Conservation (phyloP, 1,140 invertebrate species). For the Drosophila sp. region DNA sequence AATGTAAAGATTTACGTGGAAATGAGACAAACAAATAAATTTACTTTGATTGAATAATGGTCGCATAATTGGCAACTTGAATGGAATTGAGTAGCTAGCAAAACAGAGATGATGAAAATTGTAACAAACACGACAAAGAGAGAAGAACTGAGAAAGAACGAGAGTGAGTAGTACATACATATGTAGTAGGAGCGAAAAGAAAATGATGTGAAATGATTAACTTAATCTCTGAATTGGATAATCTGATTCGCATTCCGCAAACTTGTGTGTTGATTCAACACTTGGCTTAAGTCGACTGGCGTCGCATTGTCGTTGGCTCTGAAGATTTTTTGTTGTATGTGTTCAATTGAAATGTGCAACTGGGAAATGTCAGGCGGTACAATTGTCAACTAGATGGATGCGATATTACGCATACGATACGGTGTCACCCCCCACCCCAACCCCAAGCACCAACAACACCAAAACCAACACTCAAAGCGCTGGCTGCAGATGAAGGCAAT, state of each 20-base stretch:
- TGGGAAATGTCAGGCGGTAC: slow-evolving; percentile 73
- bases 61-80: slow-evolving; percentile 82
- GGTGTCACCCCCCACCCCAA: slow-evolving; percentile 36
- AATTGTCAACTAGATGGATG: slow-evolving; percentile 80
- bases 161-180: slow-evolving; percentile 4
- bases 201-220: slow-evolving; percentile 46
- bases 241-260: slow-evolving; percentile 68
- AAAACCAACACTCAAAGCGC: neutral
- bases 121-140: slow-evolving; percentile 39
- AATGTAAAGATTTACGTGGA: slow-evolving; percentile 65
- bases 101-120: slow-evolving; percentile 73
- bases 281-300: slow-evolving; percentile 34
- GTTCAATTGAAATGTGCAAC: slow-evolving; percentile 83
- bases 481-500: slow-evolving; percentile 6
- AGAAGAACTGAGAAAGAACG: slow-evolving; percentile 11
- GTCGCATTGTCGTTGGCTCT: slow-evolving; percentile 49
- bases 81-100: slow-evolving; percentile 83
- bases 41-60: slow-evolving; percentile 83
- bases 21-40: slow-evolving; percentile 83
- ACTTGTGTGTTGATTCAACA: slow-evolving; percentile 26
- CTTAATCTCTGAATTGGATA: slow-evolving; percentile 74
- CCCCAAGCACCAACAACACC: neutral
- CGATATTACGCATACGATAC: slow-evolving; percentile 70
- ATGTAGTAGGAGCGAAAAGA: neutral
- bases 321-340: slow-evolving; percentile 37